These are phyloP conservation scores for Zygaena filipendulae DNA, from an alignment of 2,888 invertebrate genomes.

Conservation along the genomic window DNA sequence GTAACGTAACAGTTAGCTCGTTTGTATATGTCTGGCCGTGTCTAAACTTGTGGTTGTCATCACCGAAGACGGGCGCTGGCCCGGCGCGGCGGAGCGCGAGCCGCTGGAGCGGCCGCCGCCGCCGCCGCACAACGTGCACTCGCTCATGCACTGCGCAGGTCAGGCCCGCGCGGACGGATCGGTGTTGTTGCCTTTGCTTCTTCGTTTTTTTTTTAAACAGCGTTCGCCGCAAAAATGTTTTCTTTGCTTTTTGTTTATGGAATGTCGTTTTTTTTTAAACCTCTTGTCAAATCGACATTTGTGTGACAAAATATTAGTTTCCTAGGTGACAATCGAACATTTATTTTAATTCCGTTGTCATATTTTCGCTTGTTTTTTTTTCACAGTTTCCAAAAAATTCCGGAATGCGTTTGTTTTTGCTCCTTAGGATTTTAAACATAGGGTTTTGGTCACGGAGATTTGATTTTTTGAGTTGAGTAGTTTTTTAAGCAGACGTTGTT, in stretches of 20 bases:
- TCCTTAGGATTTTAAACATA: no score
- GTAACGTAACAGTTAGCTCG: no score
- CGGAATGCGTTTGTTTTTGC: no score
- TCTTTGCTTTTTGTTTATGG: slow-evolving; percentile 15
- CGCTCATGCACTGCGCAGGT: slow-evolving; percentile 87
- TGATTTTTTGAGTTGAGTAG: no score
- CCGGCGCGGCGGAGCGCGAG: slow-evolving; percentile 54
- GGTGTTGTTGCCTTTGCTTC: slow-evolving; percentile 7
- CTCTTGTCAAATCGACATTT: slow-evolving; percentile 15
- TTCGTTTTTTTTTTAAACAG: slow-evolving; percentile 17
- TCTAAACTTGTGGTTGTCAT: slow-evolving; percentile 5
- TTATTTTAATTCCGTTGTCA: no score
- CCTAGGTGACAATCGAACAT: no score
- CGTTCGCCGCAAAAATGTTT: no score
- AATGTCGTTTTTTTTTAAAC: slow-evolving; percentile 14
- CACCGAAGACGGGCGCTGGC: slow-evolving; percentile 60
- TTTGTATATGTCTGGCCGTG: no score
- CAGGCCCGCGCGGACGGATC: slow-evolving; percentile 17
- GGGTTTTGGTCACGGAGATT: no score
- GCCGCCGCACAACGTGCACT: slow-evolving; percentile 71
- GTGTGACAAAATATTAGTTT: no score
- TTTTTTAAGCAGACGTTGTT: slow-evolving; percentile 3
- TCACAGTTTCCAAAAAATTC: no score
- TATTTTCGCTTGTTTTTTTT: no score
- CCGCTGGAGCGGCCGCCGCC: slow-evolving; percentile 77